Conservation (phyloP, 2,113 vertebrate species). For the Centrocercus urophasianus region DNA sequence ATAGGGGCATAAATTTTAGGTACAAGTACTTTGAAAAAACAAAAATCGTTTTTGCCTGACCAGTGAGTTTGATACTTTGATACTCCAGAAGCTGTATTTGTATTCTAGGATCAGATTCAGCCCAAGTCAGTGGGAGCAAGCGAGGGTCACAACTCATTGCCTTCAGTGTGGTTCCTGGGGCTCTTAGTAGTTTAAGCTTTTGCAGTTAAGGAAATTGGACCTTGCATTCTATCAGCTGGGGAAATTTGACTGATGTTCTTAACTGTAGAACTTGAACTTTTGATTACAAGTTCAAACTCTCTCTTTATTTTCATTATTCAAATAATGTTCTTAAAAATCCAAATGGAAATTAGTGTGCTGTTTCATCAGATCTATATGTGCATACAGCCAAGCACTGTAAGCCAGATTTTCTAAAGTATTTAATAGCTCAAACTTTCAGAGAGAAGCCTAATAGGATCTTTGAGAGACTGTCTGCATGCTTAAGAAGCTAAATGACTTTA, state of each 20-base stretch:
- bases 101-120: background rate
- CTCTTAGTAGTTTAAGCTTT: background rate
- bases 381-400: background rate
- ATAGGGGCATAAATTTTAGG: background rate
- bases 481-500: slow-evolving; percentile 50
- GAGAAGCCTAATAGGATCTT: slow-evolving; percentile 38
- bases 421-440: slow-evolving; percentile 11
- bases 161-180: background rate
- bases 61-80: background rate
- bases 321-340: background rate
- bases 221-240: background rate
- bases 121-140: background rate
- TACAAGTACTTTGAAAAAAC: background rate
- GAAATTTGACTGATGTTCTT: background rate
- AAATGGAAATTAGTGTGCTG: background rate
- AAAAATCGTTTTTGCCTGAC: background rate
- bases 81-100: background rate
- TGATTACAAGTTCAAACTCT: background rate
- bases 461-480: background rate
- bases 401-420: slow-evolving; percentile 42
- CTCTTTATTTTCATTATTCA: background rate
- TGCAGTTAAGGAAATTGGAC: background rate
- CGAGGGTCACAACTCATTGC: background rate
- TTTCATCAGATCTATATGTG: background rate
- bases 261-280: background rate